These are phyloP conservation scores for Gymnoscopelus braueri DNA, from an alignment of 2,797 vertebrate genomes.

Conservation along the genomic window DNA sequence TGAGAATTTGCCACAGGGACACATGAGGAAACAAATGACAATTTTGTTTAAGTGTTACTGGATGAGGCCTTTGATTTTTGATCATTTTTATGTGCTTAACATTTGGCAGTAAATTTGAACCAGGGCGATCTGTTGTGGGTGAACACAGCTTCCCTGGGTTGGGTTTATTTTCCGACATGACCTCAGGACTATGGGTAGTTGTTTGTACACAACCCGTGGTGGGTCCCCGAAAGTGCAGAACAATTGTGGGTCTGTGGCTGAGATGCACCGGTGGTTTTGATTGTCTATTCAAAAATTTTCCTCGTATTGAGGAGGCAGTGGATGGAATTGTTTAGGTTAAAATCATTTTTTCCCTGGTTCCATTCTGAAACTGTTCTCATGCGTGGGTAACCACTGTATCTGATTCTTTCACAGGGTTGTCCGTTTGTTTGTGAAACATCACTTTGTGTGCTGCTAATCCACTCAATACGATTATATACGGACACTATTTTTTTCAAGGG, in stretches of 20 bases:
- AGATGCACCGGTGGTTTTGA: slow-evolving; percentile 27
- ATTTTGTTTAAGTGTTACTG: neutral
- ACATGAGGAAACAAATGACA: neutral
- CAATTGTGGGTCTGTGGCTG: slow-evolving; percentile 43
- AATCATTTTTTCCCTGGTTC: slow-evolving; percentile 27
- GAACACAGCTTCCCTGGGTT: slow-evolving; percentile 24
- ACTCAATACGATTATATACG: slow-evolving; percentile 4
- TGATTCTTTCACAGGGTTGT: slow-evolving; percentile 12
- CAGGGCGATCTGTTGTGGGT: slow-evolving; percentile 13
- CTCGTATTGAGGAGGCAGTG: slow-evolving; percentile 27
- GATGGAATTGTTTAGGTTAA: slow-evolving; percentile 46
- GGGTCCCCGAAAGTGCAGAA: slow-evolving; percentile 45
- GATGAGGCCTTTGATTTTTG: too few relatives aligned
- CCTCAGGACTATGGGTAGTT: slow-evolving; percentile 24
- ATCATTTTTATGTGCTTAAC: neutral
- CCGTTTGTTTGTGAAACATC: slow-evolving; percentile 7
- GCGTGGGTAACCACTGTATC: slow-evolving; percentile 15
- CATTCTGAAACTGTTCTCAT: slow-evolving; percentile 24
- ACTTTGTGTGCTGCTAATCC: slow-evolving; percentile 12
- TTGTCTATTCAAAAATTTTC: slow-evolving; percentile 41
- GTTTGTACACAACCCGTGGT: slow-evolving; percentile 56
- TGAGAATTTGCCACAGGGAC: neutral
- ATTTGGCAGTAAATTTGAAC: slow-evolving; percentile 25
- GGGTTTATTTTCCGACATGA: slow-evolving; percentile 42
- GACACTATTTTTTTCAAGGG: neutral